Percentiles rank a stretch among this genome's conserved stretches.
phyloP scores from a whole-genome alignment of 1,140 invertebrate genomes.

The Meteorus sp. region DNA sequence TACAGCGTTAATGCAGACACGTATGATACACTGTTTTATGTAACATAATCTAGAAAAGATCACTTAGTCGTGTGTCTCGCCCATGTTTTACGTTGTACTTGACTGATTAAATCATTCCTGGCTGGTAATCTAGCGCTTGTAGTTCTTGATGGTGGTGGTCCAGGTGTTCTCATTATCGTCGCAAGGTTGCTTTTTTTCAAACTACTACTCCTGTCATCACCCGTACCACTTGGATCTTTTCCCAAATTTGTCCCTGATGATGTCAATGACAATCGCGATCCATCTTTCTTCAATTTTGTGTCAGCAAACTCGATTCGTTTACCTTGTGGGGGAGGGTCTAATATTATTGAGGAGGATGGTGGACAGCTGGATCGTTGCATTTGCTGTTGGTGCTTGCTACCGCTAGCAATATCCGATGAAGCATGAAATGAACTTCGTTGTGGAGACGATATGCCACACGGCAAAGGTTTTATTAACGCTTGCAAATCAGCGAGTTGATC shows the following conservation, averaged over 20 bases:
- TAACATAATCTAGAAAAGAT: too few species aligned
- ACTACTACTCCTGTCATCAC: too few species aligned
- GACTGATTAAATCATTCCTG: conserved; percentile 80
- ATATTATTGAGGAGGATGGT: conserved; percentile 21
- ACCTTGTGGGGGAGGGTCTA: conserved; percentile 51
- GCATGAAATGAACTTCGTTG: conserved; percentile 23
- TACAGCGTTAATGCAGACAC: too few species aligned
- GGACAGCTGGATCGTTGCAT: conserved; percentile 16
- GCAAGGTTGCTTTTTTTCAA: too few species aligned
- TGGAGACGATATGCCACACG: conserved; percentile 49
- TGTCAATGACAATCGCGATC: conserved; percentile 12
- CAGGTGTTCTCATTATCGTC: conserved; percentile 34
- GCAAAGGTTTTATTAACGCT: conserved; percentile 68
- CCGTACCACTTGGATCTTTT: not conserved
- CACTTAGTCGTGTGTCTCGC: conserved; percentile 85
- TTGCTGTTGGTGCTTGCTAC: too few species aligned
- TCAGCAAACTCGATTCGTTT: conserved; percentile 22
- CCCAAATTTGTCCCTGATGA: conserved; percentile 23
- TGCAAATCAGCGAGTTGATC: conserved; percentile 45
- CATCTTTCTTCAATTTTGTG: too few species aligned
- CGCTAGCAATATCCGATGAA: not conserved
- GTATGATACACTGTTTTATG: too few species aligned
- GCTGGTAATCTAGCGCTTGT: conserved; percentile 84
- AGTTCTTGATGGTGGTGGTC: conserved; percentile 71
- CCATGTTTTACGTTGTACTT: conserved; percentile 78